Base-by-base conservation (phyloP, 2,888 invertebrate genomes). In the Cybosia mesomella region DNA sequence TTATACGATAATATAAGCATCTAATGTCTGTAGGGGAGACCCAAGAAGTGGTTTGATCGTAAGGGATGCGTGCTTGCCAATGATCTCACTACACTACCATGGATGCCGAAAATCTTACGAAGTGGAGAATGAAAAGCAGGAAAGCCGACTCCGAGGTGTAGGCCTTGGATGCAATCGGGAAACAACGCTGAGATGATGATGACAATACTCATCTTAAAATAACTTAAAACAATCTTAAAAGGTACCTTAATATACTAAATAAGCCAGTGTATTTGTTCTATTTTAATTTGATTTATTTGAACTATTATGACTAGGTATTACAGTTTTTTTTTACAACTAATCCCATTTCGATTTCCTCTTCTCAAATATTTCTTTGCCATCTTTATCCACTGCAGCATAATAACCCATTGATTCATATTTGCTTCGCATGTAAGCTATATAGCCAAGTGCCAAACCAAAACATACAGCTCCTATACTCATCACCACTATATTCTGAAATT, bases 311-410 rank as follows among this genome's bases (percentile, higher is more conserved):
- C 22, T n/a, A 43, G 5, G n/a, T 21, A 32, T 10, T 24, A 53
- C n/a, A 62, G 1, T 10, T n/a, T 11, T 39, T 58, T n/a, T n/a
- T 61, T 59, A 59, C 58, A 43, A 63, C 89, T 87, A 96, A 84
- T 97, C 97, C 98, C 98, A 98, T 89, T 97, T 97, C 0, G 98
- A 98, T 86, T 96, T 96, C 87, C 96, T 97, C 86, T 97, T 97
- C 77, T 96, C 95, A 88, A 97, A 97, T 65, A 96, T 95, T 91
- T 97, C 97, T 80, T 96, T 96, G 8, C 98, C 98, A 87, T 98
- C 97, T 74, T 97, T 96, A 85, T 96, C 96, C 22, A 98, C 93
- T 1, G 98, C 98, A 36, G 97, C 94, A 91, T 98, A 98, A 86
- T 97, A 98, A 57, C 97, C 97, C 91, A 97, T 95, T 34, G 95